phyloP scores from a whole-genome alignment of 1,140 invertebrate genomes.

The Diachasma alloeum region DNA sequence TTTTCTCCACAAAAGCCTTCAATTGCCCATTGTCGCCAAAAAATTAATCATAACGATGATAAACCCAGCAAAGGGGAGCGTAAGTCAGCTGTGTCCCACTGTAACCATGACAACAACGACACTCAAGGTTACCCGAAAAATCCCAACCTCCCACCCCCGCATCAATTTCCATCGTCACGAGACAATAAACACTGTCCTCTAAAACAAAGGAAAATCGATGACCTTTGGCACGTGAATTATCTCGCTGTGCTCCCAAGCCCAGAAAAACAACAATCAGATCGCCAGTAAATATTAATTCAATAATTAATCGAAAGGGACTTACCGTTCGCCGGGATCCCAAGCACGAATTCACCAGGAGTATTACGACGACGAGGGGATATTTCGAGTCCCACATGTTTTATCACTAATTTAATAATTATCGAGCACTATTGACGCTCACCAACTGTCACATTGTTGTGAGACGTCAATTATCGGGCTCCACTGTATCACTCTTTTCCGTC shows the following conservation, averaged over 20 bases:
- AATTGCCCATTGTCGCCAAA: not conserved
- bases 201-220: not conserved
- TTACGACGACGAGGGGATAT: not conserved
- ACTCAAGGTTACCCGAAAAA: not conserved
- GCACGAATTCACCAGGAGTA: not conserved
- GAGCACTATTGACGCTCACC: not conserved
- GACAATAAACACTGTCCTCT: not conserved
- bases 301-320: not conserved
- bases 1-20: not conserved
- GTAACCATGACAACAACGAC: conserved; percentile 15
- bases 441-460: conserved; percentile 19
- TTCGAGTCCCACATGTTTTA: not conserved
- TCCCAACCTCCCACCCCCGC: not conserved
- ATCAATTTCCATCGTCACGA: not conserved
- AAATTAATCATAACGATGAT: not conserved
- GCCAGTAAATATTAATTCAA: too few relatives aligned
- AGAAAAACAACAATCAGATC: too few relatives aligned
- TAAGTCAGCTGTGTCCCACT: conserved; percentile 2
- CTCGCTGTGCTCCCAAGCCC: not conserved
- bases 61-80: not conserved
- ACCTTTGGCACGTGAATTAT: not conserved
- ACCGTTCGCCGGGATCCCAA: conserved; percentile 12
- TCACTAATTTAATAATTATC: not conserved
- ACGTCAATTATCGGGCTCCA: too few relatives aligned
- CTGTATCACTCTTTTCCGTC: too few relatives aligned